phyloP scores from a whole-genome alignment of 2,888 invertebrate genomes.

The Hydraecia micacea region DNA sequence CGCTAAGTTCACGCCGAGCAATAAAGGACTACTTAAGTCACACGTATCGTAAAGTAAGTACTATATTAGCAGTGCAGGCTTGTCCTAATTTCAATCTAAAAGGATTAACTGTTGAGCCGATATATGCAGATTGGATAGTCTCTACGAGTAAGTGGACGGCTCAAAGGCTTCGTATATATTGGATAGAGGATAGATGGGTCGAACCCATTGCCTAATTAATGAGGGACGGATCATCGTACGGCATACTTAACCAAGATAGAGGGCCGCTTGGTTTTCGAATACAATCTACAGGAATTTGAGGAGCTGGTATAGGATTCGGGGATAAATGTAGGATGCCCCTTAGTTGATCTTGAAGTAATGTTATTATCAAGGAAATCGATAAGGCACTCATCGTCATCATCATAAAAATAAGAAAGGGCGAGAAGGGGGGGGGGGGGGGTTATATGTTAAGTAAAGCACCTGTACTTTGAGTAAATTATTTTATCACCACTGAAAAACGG shows the following conservation, averaged over 20 bases:
- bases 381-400: too few relatives aligned
- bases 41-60: background rate
- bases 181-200: conserved; percentile 10
- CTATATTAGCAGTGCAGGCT: background rate
- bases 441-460: too few relatives aligned
- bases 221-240: conserved; percentile 11
- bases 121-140: conserved; percentile 28
- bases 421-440: too few relatives aligned
- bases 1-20: background rate
- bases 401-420: too few relatives aligned
- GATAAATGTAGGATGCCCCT: background rate
- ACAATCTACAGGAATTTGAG: background rate
- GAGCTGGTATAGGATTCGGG: background rate
- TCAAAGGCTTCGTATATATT: conserved; percentile 31
- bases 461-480: too few relatives aligned
- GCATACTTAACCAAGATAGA: conserved; percentile 15
- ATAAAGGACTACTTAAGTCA: background rate
- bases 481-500: too few relatives aligned
- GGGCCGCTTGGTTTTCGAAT: background rate
- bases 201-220: conserved; percentile 43
- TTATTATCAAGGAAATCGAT: background rate
- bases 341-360: background rate
- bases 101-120: background rate
- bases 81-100: conserved; percentile 33
- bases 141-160: background rate